Evolutionary conservation across 2,888 invertebrate species (phyloP).

Genomic region (Aquatica leii): DNA sequence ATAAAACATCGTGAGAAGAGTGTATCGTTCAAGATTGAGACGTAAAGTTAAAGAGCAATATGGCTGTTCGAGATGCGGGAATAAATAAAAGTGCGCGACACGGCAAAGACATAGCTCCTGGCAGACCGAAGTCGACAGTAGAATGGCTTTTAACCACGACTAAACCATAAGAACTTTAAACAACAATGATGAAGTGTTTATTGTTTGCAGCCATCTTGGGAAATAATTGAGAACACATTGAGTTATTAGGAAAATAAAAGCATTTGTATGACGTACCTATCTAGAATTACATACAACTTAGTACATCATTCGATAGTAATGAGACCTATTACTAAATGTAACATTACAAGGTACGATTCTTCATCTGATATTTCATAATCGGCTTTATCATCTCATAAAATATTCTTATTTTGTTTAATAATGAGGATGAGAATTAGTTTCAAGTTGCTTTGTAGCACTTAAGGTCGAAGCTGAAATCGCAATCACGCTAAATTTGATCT

Average conservation of each 20-base stretch:
- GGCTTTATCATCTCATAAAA: constrained; percentile 26
- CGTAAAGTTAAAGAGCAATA: constrained; percentile 36
- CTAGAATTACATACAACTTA: constrained; percentile 33
- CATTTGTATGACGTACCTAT: constrained; percentile 31
- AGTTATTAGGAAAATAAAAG: constrained; percentile 35
- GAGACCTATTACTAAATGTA: constrained; percentile 31
- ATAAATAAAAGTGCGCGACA: constrained; percentile 48
- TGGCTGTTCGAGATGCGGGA: constrained; percentile 36
- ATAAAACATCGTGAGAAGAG: constrained; percentile 35
- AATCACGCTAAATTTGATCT: constrained; percentile 57
- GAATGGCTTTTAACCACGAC: constrained; percentile 57
- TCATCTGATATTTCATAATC: constrained; percentile 33
- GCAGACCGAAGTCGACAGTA: constrained; percentile 53
- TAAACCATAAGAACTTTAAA: constrained; percentile 47
- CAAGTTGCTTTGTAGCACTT: constrained; percentile 30
- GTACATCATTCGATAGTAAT: constrained; percentile 30
- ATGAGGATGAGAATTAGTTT: constrained; percentile 34
- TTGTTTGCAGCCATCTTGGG: constrained; percentile 41
- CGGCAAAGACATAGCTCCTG: constrained; percentile 56
- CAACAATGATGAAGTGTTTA: constrained; percentile 47
- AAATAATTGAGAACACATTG: constrained; percentile 40
- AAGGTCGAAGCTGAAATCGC: constrained; percentile 33
- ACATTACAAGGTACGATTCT: constrained; percentile 29
- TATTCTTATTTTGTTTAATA: constrained; percentile 30
- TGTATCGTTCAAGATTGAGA: constrained; percentile 33